Percentiles rank a stretch among this genome's conserved stretches.
Conservation (phyloP, 2,113 vertebrate species). For the Acanthochromis polyacanthus region DNA sequence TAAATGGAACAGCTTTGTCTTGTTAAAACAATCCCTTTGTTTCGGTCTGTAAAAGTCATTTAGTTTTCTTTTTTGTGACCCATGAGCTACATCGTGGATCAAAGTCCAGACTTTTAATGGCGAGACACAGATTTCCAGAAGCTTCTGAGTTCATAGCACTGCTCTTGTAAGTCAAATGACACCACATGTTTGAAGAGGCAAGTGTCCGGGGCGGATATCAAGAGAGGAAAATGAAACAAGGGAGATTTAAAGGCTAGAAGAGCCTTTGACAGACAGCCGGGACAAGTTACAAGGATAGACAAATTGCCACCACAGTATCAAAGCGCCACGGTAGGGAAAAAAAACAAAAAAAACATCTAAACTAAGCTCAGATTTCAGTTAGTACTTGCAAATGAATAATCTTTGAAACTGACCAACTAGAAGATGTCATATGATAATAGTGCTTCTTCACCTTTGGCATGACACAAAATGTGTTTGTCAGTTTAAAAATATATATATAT, state of each 20-base stretch:
- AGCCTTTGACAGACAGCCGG: constrained; percentile 18
- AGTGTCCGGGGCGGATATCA: neutral
- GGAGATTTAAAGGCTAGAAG: constrained; percentile 14
- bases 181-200: constrained; percentile 47
- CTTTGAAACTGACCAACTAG: neutral
- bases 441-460: constrained; percentile 15
- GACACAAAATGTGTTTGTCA: neutral
- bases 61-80: constrained; percentile 43
- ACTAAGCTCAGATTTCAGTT: constrained; percentile 9
- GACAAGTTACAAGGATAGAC: constrained; percentile 6
- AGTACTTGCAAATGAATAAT: neutral
- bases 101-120: constrained; percentile 71
- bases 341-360: constrained; percentile 2
- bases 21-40: constrained; percentile 67
- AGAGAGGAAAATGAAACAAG: constrained; percentile 21
- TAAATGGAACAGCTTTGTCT: constrained; percentile 57
- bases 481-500: constrained; percentile 17
- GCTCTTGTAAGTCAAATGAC: constrained; percentile 59
- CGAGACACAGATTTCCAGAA: constrained; percentile 58
- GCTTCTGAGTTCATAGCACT: constrained; percentile 43
- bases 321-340: neutral
- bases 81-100: constrained; percentile 58
- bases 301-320: constrained; percentile 2
- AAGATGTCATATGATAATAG: neutral
- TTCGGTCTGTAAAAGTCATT: constrained; percentile 66